A percentile compares a stretch with the other conserved stretches of the same genome.
Evolutionary conservation across 2,888 invertebrate genomes (phyloP).

Genomic region (Odontocolon sp.): DNA sequence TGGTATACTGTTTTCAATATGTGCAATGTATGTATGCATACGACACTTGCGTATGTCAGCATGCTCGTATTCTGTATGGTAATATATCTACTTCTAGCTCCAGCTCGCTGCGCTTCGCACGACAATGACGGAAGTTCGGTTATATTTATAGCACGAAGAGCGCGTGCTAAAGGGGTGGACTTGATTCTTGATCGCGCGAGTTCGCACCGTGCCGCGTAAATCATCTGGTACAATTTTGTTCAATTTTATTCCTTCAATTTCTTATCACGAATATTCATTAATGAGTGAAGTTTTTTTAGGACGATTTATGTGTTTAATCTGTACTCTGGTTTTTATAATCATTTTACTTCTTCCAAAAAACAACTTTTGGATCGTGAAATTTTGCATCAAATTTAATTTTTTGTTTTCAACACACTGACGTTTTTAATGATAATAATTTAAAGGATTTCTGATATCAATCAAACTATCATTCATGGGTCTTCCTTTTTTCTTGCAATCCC

Average conservation of each 20-base stretch:
- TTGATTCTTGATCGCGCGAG: conserved; percentile 36
- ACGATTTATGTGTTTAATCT: no score
- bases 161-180: conserved; percentile 45
- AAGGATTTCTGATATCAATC: no score
- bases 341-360: no score
- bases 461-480: no score
- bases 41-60: background rate
- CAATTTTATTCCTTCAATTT: background rate
- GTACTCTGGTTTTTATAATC: no score
- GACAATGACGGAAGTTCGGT: conserved; percentile 57
- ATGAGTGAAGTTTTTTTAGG: background rate
- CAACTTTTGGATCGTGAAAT: no score
- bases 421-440: no score
- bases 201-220: conserved; percentile 30
- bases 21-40: background rate
- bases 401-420: no score
- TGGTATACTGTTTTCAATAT: background rate
- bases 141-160: conserved; percentile 54
- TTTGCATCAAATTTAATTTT: no score
- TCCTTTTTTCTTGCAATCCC: no score
- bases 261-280: background rate
- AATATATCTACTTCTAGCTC: conserved; percentile 25
- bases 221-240: conserved; percentile 32
- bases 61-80: conserved; percentile 20
- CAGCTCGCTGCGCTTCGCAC: conserved; percentile 47